phyloP scores from a whole-genome alignment of 2,797 vertebrate genomes.

The Alca torda region DNA sequence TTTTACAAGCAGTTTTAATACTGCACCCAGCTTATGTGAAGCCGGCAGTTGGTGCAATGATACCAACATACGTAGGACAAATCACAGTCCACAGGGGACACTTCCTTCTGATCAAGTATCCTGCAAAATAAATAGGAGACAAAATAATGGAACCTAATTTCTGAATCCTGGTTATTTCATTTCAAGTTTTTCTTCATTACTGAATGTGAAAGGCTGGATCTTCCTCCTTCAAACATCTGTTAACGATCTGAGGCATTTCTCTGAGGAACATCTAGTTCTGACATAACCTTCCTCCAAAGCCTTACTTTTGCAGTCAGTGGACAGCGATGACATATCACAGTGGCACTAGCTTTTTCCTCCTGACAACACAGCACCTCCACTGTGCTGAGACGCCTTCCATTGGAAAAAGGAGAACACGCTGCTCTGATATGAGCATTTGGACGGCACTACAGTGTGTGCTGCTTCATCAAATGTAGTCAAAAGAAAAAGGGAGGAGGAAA shows the following conservation, averaged over 20 bases:
- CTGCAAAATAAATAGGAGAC: not conserved
- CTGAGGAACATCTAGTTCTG: not conserved
- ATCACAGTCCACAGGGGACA: not conserved
- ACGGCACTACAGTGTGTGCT: not conserved
- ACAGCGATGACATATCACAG: not conserved
- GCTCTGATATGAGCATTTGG: not conserved
- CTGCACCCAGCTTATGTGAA: not conserved
- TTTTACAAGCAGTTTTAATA: not conserved
- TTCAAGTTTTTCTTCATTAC: not conserved
- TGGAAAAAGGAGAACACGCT: not conserved
- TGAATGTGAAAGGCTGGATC: not conserved
- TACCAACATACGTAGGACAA: not conserved
- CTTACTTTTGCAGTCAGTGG: not conserved
- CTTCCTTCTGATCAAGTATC: not conserved
- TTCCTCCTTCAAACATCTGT: not conserved
- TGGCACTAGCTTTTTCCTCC: not conserved
- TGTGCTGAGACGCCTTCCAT: accelerated
- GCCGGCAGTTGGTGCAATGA: not conserved
- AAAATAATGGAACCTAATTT: not conserved
- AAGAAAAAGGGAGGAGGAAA: not conserved
- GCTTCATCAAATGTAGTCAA: not conserved
- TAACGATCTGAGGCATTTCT: not conserved
- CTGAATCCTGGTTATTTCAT: not conserved
- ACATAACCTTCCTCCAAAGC: not conserved
- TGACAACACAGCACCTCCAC: not conserved